These are phyloP conservation scores for Xenus cinereus DNA, from an alignment of 2,113 vertebrate genomes.

Conservation along the genomic window DNA sequence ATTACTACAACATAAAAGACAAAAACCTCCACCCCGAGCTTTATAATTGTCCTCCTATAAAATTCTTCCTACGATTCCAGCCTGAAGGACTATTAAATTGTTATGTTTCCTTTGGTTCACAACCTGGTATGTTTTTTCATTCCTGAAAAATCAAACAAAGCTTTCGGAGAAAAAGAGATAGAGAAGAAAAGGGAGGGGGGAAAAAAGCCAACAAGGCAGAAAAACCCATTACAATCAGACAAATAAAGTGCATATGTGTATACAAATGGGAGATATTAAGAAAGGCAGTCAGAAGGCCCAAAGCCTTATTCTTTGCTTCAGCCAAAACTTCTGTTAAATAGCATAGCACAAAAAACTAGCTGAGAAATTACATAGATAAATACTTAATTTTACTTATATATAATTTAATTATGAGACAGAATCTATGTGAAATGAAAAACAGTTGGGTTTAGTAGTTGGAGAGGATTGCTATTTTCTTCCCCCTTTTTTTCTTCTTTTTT, in stretches of 20 bases:
- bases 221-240: background rate
- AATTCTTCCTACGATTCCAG: background rate
- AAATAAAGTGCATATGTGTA: background rate
- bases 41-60: background rate
- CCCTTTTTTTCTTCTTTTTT: background rate
- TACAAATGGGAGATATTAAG: background rate
- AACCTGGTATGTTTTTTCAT: background rate
- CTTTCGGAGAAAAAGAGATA: background rate
- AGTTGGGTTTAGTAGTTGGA: background rate
- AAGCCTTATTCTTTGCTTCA: background rate
- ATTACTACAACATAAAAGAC: background rate
- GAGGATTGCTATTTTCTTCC: background rate
- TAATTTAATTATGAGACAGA: background rate
- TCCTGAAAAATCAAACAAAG: background rate
- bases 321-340: background rate
- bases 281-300: background rate
- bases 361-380: background rate
- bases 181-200: background rate
- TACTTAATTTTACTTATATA: background rate
- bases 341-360: background rate
- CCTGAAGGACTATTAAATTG: background rate
- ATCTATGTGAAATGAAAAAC: background rate
- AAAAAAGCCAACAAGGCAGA: background rate
- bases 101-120: background rate
- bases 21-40: background rate